A percentile compares a stretch with the other conserved stretches of the same genome.
Evolutionary conservation across 2,113 vertebrate genomes (phyloP).

Genomic region (Lophius piscatorius): DNA sequence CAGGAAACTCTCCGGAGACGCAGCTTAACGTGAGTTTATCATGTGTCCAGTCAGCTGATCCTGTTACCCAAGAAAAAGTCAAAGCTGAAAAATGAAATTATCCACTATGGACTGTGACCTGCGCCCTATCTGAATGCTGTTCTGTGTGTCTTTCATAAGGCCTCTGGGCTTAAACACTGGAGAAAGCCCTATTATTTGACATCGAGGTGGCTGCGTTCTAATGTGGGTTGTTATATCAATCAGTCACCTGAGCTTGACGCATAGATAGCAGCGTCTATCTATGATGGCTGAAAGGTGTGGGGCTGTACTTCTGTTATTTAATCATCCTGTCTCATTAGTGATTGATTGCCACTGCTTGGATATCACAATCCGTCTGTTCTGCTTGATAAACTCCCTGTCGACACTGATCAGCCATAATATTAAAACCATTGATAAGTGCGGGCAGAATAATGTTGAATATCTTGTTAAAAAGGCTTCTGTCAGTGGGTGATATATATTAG

Average conservation of each 20-base stretch:
- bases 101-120: neutral
- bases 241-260: constrained; percentile 27
- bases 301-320: no score
- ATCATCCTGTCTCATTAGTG: no score
- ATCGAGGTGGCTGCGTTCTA: constrained; percentile 73
- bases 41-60: neutral
- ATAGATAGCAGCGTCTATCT: constrained; percentile 66
- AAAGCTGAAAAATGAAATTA: neutral
- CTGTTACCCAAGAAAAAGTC: neutral
- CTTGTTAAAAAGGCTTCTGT: no score
- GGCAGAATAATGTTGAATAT: no score
- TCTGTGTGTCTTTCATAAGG: constrained; percentile 63
- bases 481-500: no score
- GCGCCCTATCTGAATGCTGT: constrained; percentile 4
- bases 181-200: constrained; percentile 73
- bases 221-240: constrained; percentile 70
- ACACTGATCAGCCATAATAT: no score
- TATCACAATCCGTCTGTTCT: no score
- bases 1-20: constrained; percentile 73
- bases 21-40: constrained; percentile 74
- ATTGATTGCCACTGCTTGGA: no score
- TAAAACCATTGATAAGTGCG: no score
- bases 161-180: constrained; percentile 58
- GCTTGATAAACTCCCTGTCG: no score
- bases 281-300: constrained; percentile 44